Evolutionary conservation across 2,888 invertebrate species (phyloP).

Genomic region (Daptonema setosum): DNA sequence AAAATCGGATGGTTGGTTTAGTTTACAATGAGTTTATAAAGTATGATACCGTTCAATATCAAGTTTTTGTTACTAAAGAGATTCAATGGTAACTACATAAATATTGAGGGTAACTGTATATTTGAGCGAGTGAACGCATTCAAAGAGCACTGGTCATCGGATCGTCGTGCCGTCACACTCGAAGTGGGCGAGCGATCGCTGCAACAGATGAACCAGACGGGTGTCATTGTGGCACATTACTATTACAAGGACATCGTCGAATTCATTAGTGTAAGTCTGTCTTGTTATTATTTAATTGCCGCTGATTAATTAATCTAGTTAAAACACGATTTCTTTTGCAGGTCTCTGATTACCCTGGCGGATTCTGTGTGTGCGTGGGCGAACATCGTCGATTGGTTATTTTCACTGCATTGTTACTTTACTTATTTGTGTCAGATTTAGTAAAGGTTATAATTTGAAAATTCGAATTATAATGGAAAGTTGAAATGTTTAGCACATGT

Average conservation of each 20-base stretch:
- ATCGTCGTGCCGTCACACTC: slow-evolving; percentile 58
- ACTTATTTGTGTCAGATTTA: too few relatives aligned
- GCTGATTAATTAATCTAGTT: slow-evolving; percentile 5
- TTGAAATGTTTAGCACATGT: slow-evolving; percentile 45
- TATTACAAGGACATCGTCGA: slow-evolving; percentile 64
- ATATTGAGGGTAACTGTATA: neutral
- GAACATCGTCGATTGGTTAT: slow-evolving; percentile 60
- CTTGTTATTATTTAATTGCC: slow-evolving; percentile 1
- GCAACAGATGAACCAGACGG: slow-evolving; percentile 59
- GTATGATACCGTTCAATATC: too few relatives aligned
- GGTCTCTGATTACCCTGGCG: slow-evolving; percentile 69
- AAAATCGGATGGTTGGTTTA: neutral
- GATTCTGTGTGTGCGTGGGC: slow-evolving; percentile 69
- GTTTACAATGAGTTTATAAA: too few relatives aligned
- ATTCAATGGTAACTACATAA: neutral
- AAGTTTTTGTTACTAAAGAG: too few relatives aligned
- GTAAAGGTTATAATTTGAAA: too few relatives aligned
- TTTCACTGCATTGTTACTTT: too few relatives aligned
- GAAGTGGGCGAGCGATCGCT: slow-evolving; percentile 77
- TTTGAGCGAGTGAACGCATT: slow-evolving; percentile 60
- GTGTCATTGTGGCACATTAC: slow-evolving; percentile 33
- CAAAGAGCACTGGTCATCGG: slow-evolving; percentile 91
- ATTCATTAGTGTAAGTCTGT: slow-evolving; percentile 34
- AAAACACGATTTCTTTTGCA: too few relatives aligned
- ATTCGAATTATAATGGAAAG: neutral